Evolutionary conservation across 2,888 invertebrate genomes (phyloP).

Genomic region (Hypselothyrea guttata): DNA sequence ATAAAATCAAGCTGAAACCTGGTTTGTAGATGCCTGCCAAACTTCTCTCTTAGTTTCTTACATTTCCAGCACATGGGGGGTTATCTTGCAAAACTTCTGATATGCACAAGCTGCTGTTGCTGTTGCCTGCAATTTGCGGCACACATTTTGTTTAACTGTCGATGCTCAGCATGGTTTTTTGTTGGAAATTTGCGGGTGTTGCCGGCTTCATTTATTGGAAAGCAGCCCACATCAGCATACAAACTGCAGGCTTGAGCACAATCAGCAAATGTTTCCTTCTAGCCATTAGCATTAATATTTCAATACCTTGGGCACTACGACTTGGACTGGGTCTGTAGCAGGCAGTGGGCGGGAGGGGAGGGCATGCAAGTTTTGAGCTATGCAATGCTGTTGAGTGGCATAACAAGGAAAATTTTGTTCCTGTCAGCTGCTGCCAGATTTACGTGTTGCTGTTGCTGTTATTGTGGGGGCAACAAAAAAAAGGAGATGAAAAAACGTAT

Average conservation of each 20-base stretch:
- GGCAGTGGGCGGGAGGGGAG: background rate
- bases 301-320: conserved; percentile 37
- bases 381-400: conserved; percentile 35
- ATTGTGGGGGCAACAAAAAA: conserved; percentile 35
- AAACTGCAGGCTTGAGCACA: conserved; percentile 44
- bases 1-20: too few relatives aligned
- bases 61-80: too few relatives aligned
- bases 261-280: conserved; percentile 57
- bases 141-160: conserved; percentile 23
- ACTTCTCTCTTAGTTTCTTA: too few relatives aligned
- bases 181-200: too few relatives aligned
- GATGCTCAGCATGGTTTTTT: conserved; percentile 8
- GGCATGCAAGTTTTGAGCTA: conserved; percentile 49
- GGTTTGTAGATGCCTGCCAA: too few relatives aligned
- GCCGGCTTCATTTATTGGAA: background rate
- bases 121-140: conserved; percentile 7
- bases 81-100: conserved; percentile 2
- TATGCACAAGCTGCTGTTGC: conserved; percentile 19
- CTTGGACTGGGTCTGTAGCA: conserved; percentile 22
- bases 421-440: conserved; percentile 76
- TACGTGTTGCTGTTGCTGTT: conserved; percentile 59
- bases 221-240: conserved; percentile 5
- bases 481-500: background rate
- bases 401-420: conserved; percentile 57
- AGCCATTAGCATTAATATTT: conserved; percentile 74